Evolutionary conservation across 2,797 vertebrate species (phyloP).

Genomic region (Sebastes miniatus): DNA sequence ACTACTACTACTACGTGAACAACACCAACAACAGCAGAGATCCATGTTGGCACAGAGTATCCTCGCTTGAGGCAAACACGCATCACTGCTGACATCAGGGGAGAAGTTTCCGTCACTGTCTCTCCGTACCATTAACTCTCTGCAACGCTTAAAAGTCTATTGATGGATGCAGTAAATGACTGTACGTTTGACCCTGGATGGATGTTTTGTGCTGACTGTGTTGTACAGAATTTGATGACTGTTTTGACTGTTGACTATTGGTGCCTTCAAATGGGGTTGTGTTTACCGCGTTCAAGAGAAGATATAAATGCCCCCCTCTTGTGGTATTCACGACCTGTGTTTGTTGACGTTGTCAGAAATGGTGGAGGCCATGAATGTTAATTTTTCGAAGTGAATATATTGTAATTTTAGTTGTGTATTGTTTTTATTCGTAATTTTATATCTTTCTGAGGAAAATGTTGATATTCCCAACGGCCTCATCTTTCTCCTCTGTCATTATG

Average conservation of each 20-base stretch:
- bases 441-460: no score
- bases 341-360: no score
- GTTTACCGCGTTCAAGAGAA: no score
- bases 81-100: not conserved
- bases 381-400: no score
- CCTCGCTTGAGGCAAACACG: not conserved
- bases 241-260: not conserved
- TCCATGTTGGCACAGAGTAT: not conserved
- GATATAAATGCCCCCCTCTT: no score
- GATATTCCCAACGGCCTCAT: no score
- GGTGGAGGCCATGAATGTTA: no score
- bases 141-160: not conserved
- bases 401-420: no score
- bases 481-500: no score
- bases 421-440: no score
- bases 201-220: not conserved
- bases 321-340: no score
- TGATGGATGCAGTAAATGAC: not conserved
- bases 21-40: not conserved
- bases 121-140: not conserved
- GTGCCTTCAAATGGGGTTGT: no score
- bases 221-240: not conserved
- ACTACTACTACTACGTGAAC: not conserved
- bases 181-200: not conserved
- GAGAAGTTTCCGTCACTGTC: constrained; percentile 15